Conservation (phyloP, 2,888 invertebrate genomes). For the Drosophila prostipennis region DNA sequence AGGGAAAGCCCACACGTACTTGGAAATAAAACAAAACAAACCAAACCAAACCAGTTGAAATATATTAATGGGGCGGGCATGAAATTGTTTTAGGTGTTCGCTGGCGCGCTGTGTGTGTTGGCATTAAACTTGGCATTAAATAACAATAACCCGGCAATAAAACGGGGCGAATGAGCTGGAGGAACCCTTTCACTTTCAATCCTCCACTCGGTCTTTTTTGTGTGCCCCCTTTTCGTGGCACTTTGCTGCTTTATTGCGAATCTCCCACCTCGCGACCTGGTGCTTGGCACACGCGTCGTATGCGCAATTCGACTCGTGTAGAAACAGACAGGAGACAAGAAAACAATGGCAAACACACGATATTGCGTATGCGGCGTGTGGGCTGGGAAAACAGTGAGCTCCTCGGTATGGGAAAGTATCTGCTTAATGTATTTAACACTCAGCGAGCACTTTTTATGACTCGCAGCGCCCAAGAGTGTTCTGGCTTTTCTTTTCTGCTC, state of each 20-base stretch:
- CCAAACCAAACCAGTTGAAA: constrained; percentile 61
- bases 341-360: constrained; percentile 42
- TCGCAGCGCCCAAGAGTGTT: constrained; percentile 3
- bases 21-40: constrained; percentile 36
- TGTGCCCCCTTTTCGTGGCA: constrained; percentile 42
- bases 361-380: constrained; percentile 51
- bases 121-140: constrained; percentile 76
- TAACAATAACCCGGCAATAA: constrained; percentile 78
- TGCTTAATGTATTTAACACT: constrained; percentile 48
- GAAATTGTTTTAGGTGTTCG: constrained; percentile 72
- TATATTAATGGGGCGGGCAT: constrained; percentile 68
- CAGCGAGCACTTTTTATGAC: constrained; percentile 37
- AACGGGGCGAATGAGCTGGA: constrained; percentile 32
- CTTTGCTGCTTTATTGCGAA: constrained; percentile 55
- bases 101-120: constrained; percentile 54
- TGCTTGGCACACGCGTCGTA: constrained; percentile 57
- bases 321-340: constrained; percentile 29
- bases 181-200: constrained; percentile 55
- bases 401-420: constrained; percentile 17
- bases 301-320: constrained; percentile 43
- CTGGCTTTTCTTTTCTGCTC: background rate
- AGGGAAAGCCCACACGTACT: constrained; percentile 43
- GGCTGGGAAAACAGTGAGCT: constrained; percentile 3
- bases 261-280: constrained; percentile 52
- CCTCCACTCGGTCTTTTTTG: background rate